phyloP scores from a whole-genome alignment of 2,113 vertebrate species.

The Pedetes capensis region DNA sequence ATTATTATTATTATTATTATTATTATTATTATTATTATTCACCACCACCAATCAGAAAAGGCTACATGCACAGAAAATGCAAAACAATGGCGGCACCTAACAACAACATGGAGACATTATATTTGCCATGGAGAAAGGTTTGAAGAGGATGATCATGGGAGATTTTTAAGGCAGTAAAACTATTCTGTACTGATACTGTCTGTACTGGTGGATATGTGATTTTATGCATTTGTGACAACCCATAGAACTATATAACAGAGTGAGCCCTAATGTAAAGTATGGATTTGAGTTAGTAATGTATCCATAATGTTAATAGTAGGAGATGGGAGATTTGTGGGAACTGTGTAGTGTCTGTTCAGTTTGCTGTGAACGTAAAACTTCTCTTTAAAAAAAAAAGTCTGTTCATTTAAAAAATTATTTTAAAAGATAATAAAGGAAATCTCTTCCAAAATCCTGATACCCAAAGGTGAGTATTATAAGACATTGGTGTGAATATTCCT shows the following conservation, averaged over 20 bases:
- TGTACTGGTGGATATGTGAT: background rate
- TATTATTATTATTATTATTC: too few species aligned
- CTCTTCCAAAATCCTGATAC: background rate
- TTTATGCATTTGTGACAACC: conserved; percentile 32
- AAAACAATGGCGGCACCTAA: too few species aligned
- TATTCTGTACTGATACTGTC: background rate
- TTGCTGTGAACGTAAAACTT: conserved; percentile 27
- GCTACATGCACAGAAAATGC: background rate
- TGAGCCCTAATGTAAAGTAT: background rate
- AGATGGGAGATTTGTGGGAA: background rate
- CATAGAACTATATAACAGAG: background rate
- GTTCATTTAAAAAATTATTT: too few species aligned
- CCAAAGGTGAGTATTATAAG: background rate
- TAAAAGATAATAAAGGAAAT: conserved; percentile 15
- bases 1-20: too few species aligned
- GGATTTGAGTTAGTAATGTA: background rate
- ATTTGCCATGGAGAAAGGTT: background rate
- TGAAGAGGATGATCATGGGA: background rate
- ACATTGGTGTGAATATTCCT: background rate
- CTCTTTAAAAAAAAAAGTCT: too few species aligned
- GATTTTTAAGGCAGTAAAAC: background rate
- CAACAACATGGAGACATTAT: background rate
- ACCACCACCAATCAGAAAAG: background rate
- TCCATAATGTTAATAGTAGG: background rate
- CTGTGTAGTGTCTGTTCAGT: background rate